Conservation (phyloP, 2,797 vertebrate genomes). For the Gallinago nigripennis region DNA sequence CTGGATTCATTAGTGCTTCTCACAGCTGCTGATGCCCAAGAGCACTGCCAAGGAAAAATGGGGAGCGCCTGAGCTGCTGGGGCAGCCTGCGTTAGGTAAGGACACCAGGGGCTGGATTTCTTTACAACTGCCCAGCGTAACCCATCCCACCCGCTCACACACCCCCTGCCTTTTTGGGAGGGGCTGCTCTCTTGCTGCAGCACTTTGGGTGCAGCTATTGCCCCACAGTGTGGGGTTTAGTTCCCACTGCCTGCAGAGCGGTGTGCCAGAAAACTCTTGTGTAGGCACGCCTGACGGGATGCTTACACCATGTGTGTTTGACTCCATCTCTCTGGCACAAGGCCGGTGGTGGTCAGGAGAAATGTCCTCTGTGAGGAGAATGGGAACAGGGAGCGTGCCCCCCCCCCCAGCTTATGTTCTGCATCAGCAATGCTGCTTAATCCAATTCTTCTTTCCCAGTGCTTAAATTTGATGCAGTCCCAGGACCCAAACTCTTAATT, state of each 20-base stretch:
- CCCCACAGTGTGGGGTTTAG: neutral
- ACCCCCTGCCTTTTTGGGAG: neutral
- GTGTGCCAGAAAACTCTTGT: neutral
- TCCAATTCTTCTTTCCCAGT: neutral
- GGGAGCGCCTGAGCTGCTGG: fast-evolving
- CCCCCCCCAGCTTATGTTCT: neutral
- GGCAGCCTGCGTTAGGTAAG: neutral
- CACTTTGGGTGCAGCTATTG: neutral
- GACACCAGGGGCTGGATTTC: fast-evolving
- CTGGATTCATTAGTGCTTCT: neutral
- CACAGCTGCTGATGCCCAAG: neutral
- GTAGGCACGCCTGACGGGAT: neutral
- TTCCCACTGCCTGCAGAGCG: fast-evolving
- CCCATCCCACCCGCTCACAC: neutral
- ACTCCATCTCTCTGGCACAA: fast-evolving
- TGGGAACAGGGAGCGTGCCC: neutral
- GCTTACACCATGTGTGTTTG: fast-evolving
- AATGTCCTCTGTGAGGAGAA: neutral
- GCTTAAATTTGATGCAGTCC: neutral
- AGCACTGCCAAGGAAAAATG: neutral
- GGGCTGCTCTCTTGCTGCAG: neutral
- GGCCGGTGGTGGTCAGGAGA: neutral
- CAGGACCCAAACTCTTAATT: neutral
- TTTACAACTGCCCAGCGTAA: fast-evolving
- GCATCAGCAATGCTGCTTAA: neutral